Conservation (phyloP, 2,888 invertebrate species). For the Mythimna albipuncta region DNA sequence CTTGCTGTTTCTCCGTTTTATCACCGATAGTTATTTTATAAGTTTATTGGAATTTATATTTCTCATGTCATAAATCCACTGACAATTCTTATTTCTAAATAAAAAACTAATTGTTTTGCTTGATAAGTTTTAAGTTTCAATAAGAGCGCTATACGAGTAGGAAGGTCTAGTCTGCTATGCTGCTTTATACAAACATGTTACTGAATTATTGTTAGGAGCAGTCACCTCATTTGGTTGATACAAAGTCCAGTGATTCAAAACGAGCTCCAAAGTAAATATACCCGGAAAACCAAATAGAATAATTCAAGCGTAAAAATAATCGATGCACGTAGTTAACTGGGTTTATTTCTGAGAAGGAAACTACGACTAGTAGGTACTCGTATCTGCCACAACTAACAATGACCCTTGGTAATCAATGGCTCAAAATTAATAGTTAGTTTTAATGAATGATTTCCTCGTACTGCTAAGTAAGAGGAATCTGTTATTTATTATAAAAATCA, state of each 20-base stretch:
- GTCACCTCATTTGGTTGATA: background rate
- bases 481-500: background rate
- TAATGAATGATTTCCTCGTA: slow-evolving; percentile 16
- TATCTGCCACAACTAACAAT: background rate
- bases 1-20: slow-evolving; percentile 20
- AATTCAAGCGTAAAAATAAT: slow-evolving; percentile 11
- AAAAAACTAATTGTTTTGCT: background rate
- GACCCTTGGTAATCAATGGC: background rate
- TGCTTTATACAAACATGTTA: background rate
- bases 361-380: background rate
- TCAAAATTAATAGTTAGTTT: background rate
- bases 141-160: background rate
- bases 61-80: background rate
- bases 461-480: slow-evolving; percentile 1
- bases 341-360: slow-evolving; percentile 22
- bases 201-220: background rate
- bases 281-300: slow-evolving; percentile 19
- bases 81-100: background rate
- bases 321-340: slow-evolving; percentile 15
- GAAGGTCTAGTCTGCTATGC: background rate
- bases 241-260: slow-evolving; percentile 22
- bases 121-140: background rate
- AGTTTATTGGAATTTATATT: slow-evolving; percentile 16
- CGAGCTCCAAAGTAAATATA: background rate
- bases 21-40: background rate